These are phyloP conservation scores for Gonatopus flavifemur DNA, from an alignment of 1,140 invertebrate species.

Conservation along the genomic window DNA sequence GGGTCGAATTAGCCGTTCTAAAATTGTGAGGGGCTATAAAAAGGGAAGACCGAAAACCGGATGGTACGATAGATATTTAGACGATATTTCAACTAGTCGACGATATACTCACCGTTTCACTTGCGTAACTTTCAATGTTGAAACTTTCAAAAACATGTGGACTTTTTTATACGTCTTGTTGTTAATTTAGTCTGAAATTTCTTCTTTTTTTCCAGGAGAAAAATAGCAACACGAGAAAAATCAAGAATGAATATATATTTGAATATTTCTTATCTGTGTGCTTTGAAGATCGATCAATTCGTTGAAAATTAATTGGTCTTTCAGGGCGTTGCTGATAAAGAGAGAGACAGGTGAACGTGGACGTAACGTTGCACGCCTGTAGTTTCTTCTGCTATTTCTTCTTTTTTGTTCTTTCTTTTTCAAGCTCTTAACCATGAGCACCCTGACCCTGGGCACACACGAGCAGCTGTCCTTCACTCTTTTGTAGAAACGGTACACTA, in stretches of 20 bases:
- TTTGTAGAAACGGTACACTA: constrained; percentile 21
- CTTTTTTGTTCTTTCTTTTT: constrained; percentile 18
- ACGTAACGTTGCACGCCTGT: constrained; percentile 8
- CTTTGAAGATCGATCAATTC: too few species aligned
- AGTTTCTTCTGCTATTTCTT: too few species aligned
- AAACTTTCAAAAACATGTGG: too few species aligned
- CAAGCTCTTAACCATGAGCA: constrained; percentile 26
- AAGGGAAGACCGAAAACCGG: constrained; percentile 46
- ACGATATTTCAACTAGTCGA: constrained; percentile 20
- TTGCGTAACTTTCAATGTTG: too few species aligned
- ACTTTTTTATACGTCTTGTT: too few species aligned
- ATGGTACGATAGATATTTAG: constrained; percentile 44
- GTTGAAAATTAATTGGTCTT: too few species aligned
- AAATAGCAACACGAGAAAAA: too few species aligned
- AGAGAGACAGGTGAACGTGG: constrained; percentile 31
- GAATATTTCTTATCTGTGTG: too few species aligned
- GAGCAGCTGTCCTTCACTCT: constrained; percentile 36
- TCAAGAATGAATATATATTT: too few species aligned
- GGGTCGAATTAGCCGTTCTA: constrained; percentile 27
- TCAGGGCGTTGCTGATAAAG: constrained; percentile 7
- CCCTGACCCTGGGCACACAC: constrained; percentile 35
- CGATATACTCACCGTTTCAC: too few species aligned
- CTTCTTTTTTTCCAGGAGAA: too few species aligned
- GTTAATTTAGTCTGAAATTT: too few species aligned
- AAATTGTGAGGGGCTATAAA: constrained; percentile 25